A percentile compares a stretch with the other conserved stretches of the same genome.
These are phyloP conservation scores for Apogon talboti DNA, from an alignment of 2,797 vertebrate genomes.

Conservation along the genomic window DNA sequence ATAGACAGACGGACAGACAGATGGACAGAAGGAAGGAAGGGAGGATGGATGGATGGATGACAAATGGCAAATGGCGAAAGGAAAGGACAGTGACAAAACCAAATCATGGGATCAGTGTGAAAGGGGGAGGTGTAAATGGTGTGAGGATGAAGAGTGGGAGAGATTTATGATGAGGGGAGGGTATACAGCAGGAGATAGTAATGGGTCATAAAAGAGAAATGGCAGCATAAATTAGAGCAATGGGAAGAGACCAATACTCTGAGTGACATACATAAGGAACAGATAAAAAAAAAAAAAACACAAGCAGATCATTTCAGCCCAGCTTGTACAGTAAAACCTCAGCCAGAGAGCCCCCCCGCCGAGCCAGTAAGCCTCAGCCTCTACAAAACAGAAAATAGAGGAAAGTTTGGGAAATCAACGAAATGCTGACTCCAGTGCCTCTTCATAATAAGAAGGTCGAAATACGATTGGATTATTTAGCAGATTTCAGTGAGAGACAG, in stretches of 20 bases:
- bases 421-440: slow-evolving; percentile 68
- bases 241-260: slow-evolving; percentile 40
- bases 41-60: not conserved
- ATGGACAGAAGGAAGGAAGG: slow-evolving; percentile 18
- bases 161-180: slow-evolving; percentile 50
- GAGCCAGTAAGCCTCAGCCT: slow-evolving; percentile 65
- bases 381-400: slow-evolving; percentile 65
- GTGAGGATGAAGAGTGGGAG: slow-evolving; percentile 8
- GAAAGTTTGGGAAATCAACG: slow-evolving; percentile 62
- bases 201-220: slow-evolving; percentile 57
- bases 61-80: slow-evolving; percentile 5
- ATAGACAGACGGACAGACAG: too few relatives aligned
- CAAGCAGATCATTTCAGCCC: slow-evolving; percentile 58
- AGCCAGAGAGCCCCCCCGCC: slow-evolving; percentile 51
- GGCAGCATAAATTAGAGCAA: slow-evolving; percentile 51
- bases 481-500: slow-evolving; percentile 60
- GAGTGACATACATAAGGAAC: slow-evolving; percentile 39
- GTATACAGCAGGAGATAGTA: slow-evolving; percentile 51
- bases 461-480: slow-evolving; percentile 69
- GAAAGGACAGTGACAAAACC: slow-evolving; percentile 5
- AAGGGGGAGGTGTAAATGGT: slow-evolving; percentile 15
- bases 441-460: slow-evolving; percentile 52
- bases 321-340: slow-evolving; percentile 61
- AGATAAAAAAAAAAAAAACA: slow-evolving; percentile 29
- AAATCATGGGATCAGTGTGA: slow-evolving; percentile 2